A percentile compares a stretch with the other conserved stretches of the same genome.
Evolutionary conservation across 2,797 vertebrate species (phyloP).

Genomic region (Coccyzus lansbergi): DNA sequence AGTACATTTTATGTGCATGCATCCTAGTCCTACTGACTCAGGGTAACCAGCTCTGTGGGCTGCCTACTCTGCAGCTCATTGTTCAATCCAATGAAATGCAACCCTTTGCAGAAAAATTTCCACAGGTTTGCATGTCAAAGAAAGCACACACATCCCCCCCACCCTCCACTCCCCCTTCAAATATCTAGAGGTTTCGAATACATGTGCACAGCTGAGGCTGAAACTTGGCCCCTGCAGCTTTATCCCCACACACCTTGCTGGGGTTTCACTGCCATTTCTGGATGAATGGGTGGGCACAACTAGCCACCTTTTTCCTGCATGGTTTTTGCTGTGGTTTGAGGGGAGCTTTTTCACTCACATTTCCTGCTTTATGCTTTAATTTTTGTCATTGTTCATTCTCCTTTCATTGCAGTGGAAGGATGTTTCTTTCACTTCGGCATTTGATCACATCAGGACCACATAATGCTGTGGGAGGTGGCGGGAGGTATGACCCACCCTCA

Average conservation of each 20-base stretch:
- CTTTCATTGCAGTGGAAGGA: neutral
- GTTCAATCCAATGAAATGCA: neutral
- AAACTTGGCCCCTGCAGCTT: neutral
- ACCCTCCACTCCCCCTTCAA: too few species aligned
- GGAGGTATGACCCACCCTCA: neutral
- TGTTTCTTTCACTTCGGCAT: neutral
- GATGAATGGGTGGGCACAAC: rapidly evolving
- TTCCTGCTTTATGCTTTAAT: neutral
- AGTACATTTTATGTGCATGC: neutral
- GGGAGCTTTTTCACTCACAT: neutral
- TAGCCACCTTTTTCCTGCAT: neutral
- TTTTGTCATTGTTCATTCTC: neutral
- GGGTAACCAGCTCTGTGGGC: neutral
- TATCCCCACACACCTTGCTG: neutral
- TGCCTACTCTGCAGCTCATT: neutral
- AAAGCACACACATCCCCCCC: too few species aligned
- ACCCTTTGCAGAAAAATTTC: neutral
- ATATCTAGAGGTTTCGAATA: neutral
- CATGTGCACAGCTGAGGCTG: neutral
- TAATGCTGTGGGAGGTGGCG: neutral
- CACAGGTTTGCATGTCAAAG: neutral
- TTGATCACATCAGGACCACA: neutral
- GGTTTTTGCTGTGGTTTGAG: neutral
- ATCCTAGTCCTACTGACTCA: too few species aligned
- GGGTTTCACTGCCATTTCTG: neutral